phyloP scores from a whole-genome alignment of 2,113 vertebrate genomes.

The Vanacampus margaritifer region DNA sequence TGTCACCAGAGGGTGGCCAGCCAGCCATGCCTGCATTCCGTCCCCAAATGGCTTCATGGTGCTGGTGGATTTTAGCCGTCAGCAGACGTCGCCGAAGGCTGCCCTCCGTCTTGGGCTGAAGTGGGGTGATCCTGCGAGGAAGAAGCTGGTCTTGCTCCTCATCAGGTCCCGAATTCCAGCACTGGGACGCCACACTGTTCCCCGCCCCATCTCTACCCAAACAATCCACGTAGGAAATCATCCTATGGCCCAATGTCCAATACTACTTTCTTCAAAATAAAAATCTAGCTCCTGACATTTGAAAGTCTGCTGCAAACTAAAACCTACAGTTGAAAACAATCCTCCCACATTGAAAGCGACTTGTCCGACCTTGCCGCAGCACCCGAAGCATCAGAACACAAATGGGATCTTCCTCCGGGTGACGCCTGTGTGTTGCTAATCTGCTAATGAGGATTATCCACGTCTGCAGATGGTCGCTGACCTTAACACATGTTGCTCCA shows the following conservation, averaged over 20 bases:
- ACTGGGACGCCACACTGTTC: slow-evolving; percentile 32
- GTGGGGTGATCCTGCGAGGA: slow-evolving; percentile 51
- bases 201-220: slow-evolving; percentile 55
- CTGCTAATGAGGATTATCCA: slow-evolving; percentile 64
- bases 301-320: not conserved
- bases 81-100: slow-evolving; percentile 69
- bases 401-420: not conserved
- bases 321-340: not conserved
- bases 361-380: not conserved
- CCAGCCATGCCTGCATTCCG: not conserved
- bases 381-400: not conserved
- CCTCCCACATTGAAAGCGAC: not conserved
- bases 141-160: slow-evolving; percentile 68
- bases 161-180: slow-evolving; percentile 55
- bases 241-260: slow-evolving; percentile 7
- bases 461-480: slow-evolving; percentile 62
- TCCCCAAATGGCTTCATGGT: slow-evolving; percentile 52
- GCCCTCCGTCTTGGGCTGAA: slow-evolving; percentile 65
- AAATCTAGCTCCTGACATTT: not conserved
- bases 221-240: slow-evolving; percentile 73
- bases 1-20: slow-evolving; percentile 9
- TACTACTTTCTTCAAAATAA: slow-evolving; percentile 6
- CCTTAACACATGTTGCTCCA: slow-evolving; percentile 40
- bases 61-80: slow-evolving; percentile 67
- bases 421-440: slow-evolving; percentile 38